These are phyloP conservation scores for Oikopleura vanhoeffeni DNA, from an alignment of 23 tunicate species.

Conservation along the genomic window DNA sequence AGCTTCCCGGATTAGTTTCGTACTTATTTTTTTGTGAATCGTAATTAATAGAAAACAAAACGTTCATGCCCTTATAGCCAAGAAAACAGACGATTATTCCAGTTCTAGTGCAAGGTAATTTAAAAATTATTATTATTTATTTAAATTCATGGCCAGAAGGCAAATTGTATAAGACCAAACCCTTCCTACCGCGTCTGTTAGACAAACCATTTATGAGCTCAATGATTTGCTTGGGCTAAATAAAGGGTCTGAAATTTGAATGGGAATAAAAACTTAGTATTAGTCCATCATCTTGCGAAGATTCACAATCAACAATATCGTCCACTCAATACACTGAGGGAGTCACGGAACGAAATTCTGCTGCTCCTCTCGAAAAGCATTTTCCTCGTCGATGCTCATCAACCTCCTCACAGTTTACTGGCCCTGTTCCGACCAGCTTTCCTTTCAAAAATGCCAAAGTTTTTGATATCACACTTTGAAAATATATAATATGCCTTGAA, in stretches of 20 bases:
- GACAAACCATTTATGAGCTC: too few species aligned
- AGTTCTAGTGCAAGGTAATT: background rate
- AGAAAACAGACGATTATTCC: conserved; percentile 1
- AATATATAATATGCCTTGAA: background rate
- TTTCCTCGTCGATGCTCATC: background rate
- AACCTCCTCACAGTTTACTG: background rate
- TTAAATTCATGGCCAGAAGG: too few species aligned
- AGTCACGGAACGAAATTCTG: background rate
- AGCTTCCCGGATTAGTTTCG: too few species aligned
- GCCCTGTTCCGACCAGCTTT: too few species aligned
- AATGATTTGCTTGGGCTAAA: too few species aligned
- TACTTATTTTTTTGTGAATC: too few species aligned
- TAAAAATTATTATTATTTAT: too few species aligned
- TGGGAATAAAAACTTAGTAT: too few species aligned
- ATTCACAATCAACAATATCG: background rate
- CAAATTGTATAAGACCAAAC: too few species aligned
- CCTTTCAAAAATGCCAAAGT: background rate
- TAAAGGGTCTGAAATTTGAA: too few species aligned
- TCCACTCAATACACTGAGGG: background rate
- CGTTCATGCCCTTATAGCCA: background rate
- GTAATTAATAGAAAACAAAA: background rate
- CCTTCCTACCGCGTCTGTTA: too few species aligned
- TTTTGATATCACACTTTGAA: background rate
- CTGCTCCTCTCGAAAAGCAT: background rate
- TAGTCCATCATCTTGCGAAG: background rate